Evolutionary conservation across 2,888 invertebrate species (phyloP).

Genomic region (Drosophila subquinaria): DNA sequence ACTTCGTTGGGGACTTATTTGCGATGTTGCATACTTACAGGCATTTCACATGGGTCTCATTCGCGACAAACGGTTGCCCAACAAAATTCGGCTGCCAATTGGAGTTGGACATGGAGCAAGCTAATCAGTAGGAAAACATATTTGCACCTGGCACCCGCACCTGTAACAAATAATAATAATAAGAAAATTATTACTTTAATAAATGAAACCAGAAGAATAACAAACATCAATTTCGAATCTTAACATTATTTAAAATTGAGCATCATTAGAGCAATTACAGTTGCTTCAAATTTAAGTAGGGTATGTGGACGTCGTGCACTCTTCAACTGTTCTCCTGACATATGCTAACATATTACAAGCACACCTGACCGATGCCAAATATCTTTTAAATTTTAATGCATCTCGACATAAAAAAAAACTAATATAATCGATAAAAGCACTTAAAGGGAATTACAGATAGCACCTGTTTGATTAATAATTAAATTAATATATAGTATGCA

Average conservation of each 20-base stretch:
- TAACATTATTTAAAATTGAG: background rate
- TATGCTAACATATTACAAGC: slow-evolving; percentile 30
- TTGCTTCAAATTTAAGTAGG: background rate
- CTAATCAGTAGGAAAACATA: slow-evolving; percentile 63
- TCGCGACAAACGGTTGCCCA: slow-evolving; percentile 79
- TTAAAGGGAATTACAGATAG: slow-evolving; percentile 10
- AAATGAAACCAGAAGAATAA: background rate
- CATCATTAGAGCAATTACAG: background rate
- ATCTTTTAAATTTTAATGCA: background rate
- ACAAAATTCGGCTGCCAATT: slow-evolving; percentile 71
- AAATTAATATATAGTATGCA: slow-evolving; percentile 40
- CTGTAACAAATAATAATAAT: slow-evolving; percentile 13
- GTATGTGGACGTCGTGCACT: background rate
- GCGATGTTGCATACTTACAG: slow-evolving; percentile 72
- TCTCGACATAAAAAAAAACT: background rate
- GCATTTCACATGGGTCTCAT: slow-evolving; percentile 85
- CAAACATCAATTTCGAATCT: background rate
- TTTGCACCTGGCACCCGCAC: slow-evolving; percentile 48
- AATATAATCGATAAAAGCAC: slow-evolving; percentile 11
- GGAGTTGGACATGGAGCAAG: slow-evolving; percentile 70
- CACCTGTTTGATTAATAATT: slow-evolving; percentile 54
- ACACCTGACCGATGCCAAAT: slow-evolving; percentile 13
- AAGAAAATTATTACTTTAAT: background rate
- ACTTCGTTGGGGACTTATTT: background rate
- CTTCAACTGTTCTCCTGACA: slow-evolving; percentile 1